phyloP scores from a whole-genome alignment of 2,113 vertebrate genomes.

The Glaucidium brasilianum region DNA sequence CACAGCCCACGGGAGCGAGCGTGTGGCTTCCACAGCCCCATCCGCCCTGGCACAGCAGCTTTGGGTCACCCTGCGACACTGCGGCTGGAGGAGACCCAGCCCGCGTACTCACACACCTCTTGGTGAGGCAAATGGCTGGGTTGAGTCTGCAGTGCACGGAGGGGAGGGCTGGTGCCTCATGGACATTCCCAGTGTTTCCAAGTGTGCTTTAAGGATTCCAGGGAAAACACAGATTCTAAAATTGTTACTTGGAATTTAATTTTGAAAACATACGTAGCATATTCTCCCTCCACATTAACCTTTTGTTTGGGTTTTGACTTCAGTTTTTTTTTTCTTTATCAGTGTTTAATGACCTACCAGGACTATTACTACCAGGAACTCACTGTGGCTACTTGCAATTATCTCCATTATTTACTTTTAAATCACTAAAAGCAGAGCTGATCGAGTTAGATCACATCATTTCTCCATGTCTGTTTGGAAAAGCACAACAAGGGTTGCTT shows the following conservation, averaged over 20 bases:
- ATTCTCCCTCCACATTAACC: neutral
- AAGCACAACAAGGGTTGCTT: neutral
- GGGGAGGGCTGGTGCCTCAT: neutral
- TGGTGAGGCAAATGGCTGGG: too few species aligned
- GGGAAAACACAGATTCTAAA: neutral
- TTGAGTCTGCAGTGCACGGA: neutral
- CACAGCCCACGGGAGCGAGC: neutral
- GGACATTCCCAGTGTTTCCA: neutral
- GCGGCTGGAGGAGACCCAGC: neutral
- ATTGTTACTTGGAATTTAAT: accelerated
- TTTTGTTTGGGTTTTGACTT: neutral
- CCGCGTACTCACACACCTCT: accelerated
- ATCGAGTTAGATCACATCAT: too few species aligned
- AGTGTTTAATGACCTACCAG: neutral
- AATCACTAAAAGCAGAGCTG: neutral
- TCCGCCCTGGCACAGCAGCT: neutral
- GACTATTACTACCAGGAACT: neutral
- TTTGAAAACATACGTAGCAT: neutral
- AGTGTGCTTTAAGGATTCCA: neutral
- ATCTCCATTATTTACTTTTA: neutral
- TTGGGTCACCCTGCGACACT: neutral
- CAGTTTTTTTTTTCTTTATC: neutral
- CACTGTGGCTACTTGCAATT: neutral
- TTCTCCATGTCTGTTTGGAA: neutral
- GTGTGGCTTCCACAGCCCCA: neutral